Evolutionary conservation across 53 echinoderm and acorn worm genomes (phyloP), one percentile per base, ranked within the genome.

Genomic region (Antedon mediterranea): DNA sequence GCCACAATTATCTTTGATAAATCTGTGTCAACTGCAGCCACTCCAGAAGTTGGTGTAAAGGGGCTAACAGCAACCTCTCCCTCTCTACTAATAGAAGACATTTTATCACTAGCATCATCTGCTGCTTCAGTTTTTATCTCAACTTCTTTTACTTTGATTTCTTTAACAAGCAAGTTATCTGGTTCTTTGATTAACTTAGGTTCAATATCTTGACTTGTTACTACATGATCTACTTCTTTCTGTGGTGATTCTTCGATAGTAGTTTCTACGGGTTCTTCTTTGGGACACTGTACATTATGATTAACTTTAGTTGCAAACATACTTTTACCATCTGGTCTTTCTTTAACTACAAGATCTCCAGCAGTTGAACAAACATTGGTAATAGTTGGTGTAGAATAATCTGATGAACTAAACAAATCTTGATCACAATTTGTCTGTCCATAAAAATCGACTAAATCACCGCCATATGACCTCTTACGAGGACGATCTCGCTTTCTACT

Each of bases 361-460:
- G 57, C 57, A 18, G 57, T 57, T 3, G 57, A 57, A 57, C 57
- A 57, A 2, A 57, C 57, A 57, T 23, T 57, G 11, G 57, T 57
- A 57, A 57, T 57, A 57, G 57, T 57, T 18, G 57, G 57, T 18
- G 20, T 57, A 26, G 57, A 57, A 57, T 18, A 57, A 13, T 57
- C 57, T 57, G 57, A 57, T 3, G 57, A 57, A 23, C 57, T 57
- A 57, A 57, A 57, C 57, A 57, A 57, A 57, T 57, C 57, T 3
- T 33, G 4, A 18, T 28, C 34, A 33, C 32, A 0, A 23, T 72
- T 75, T 31, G 75, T 75, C 32, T 74, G 32, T 28, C 93, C 93
- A 75, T 88, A 98, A 84, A 98, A 98, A 76, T 98, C 98, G 0
- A 98, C 88, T 11, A 98, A 76, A 73, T 92, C 92, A 71, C 76